Conservation (phyloP, 2,113 vertebrate genomes). For the Ammodytes marinus region DNA sequence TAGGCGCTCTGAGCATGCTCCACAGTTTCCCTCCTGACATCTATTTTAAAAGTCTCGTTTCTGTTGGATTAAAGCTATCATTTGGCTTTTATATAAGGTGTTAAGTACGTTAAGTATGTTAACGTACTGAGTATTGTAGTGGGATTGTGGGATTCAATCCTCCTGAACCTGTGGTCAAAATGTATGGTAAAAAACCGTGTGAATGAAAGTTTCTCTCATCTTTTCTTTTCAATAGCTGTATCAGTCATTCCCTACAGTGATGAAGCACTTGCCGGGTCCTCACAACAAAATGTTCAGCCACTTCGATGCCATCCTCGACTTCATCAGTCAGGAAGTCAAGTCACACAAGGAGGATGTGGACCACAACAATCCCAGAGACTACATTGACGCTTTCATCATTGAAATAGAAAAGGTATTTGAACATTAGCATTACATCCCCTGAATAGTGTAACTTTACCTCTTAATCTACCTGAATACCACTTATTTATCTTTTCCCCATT, state of each 20-base stretch:
- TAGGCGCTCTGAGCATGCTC: too few relatives aligned
- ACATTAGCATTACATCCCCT: too few relatives aligned
- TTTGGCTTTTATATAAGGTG: too few relatives aligned
- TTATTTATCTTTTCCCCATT: slow-evolving; percentile 6
- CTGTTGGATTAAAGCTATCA: too few relatives aligned
- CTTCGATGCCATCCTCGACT: slow-evolving; percentile 39
- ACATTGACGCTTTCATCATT: slow-evolving; percentile 87
- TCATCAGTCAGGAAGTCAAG: slow-evolving; percentile 65
- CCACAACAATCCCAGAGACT: slow-evolving; percentile 79
- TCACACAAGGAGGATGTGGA: slow-evolving; percentile 85
- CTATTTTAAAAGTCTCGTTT: too few relatives aligned
- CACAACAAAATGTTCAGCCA: slow-evolving; percentile 80
- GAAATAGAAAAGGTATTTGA: slow-evolving; percentile 85
- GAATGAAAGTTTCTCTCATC: neutral
- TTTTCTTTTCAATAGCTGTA: slow-evolving; percentile 81
- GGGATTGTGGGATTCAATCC: too few relatives aligned
- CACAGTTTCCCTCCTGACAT: neutral
- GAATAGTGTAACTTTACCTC: neutral
- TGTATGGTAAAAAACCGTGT: neutral
- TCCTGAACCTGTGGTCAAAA: neutral
- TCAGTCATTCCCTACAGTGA: slow-evolving; percentile 78
- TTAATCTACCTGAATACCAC: too few relatives aligned
- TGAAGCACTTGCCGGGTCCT: slow-evolving; percentile 84
- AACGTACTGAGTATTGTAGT: too few relatives aligned
- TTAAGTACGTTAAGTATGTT: neutral